Percentiles rank a stretch among this genome's conserved stretches.
phyloP scores from a whole-genome alignment of 2,888 invertebrate genomes.

The Carpatolechia fugitivella region DNA sequence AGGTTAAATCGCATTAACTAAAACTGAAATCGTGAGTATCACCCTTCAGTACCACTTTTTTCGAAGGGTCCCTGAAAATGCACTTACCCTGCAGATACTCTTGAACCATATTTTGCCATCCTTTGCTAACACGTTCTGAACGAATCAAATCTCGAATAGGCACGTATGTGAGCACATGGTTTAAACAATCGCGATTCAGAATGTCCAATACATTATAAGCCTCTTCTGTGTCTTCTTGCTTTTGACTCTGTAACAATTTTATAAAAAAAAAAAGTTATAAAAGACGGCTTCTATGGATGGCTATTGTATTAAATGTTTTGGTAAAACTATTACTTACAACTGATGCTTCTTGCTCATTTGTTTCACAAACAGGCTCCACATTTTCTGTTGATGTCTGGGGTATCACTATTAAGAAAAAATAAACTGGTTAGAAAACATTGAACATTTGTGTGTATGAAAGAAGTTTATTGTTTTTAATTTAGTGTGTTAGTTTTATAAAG shows the following conservation, averaged over 20 bases:
- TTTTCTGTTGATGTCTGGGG: conserved; percentile 30
- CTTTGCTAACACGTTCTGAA: conserved; percentile 79
- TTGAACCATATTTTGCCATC: conserved; percentile 73
- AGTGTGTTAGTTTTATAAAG: no score
- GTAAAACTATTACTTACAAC: conserved; percentile 30
- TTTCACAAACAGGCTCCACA: conserved; percentile 26
- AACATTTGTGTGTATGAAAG: background rate
- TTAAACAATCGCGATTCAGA: conserved; percentile 78
- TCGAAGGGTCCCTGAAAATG: no score
- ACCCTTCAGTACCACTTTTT: no score
- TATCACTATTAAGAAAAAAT: conserved; percentile 9
- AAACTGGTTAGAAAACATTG: background rate
- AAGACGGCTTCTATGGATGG: no score
- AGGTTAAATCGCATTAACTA: no score
- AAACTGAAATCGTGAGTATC: no score
- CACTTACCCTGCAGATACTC: conserved; percentile 69
- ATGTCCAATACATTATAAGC: conserved; percentile 60
- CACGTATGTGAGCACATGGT: conserved; percentile 72
- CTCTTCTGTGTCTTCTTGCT: conserved; percentile 30
- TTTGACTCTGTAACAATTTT: conserved; percentile 26
- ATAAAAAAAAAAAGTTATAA: background rate
- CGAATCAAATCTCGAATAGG: conserved; percentile 73
- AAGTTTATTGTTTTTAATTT: no score
- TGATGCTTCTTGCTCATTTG: conserved; percentile 12
- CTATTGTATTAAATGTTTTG: no score